Base-by-base conservation (phyloP, 2,888 invertebrate species). In the Odontocerum albicorne region DNA sequence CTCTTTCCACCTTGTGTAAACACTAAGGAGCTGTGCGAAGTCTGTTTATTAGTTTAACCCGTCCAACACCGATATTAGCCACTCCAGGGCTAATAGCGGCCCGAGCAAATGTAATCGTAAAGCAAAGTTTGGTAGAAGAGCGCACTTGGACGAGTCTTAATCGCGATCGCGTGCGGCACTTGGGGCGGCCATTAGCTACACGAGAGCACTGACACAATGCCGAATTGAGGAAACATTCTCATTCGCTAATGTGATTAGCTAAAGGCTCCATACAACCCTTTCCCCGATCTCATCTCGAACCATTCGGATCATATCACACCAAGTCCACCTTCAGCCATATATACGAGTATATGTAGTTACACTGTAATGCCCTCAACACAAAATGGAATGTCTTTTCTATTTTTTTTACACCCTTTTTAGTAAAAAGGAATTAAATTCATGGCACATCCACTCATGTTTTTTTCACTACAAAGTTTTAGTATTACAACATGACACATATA, bases 111-210 rank as follows among this genome's bases (percentile, higher is more conserved):
- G n/a, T n/a, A n/a, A n/a, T 16, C 39, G 44, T 36, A 15, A 16
- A 20, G 46, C 16, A 55, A 56, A 55, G 45, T 55, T 55, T 22
- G 35, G 12, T 32, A 36, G 52, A 32, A 50, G 55, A 44, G 42
- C 38, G 31, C 51, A 43, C 49, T 47, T 44, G 33, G 43, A 40
- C 49, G 46, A 43, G 43, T 57, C 57, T 53, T 57, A 53, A 53
- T 52, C 52, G 42, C 53, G 52, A 53, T 57, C 57, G 57, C 57
- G 57, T 56, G 56, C 52, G 32, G 22, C 36, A 21, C 47, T 15
- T 19, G 22, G 33, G 19, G 45, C n/a, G 13, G 33, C 45, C 45
- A 33, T 45, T 45, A 45, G 33, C 45, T 32, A 33, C 45, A 45
- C 45, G 45, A 45, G 33, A 31, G n/a, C n/a, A n/a, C n/a, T n/a